These are phyloP conservation scores for Hipparchia sbordonii DNA, from an alignment of 2,888 invertebrate species.

Conservation along the genomic window DNA sequence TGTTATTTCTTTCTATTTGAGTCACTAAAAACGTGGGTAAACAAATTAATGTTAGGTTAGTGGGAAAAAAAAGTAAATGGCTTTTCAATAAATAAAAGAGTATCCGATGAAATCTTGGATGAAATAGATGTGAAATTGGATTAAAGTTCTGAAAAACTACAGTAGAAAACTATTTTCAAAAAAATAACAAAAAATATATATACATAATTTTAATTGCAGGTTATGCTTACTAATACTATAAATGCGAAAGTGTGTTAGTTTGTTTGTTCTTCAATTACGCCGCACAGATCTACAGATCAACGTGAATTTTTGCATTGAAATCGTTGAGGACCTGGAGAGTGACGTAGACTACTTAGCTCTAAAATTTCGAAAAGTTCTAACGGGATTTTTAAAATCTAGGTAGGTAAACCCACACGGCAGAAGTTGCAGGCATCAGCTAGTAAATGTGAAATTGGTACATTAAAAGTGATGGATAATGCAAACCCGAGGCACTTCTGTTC, in stretches of 20 bases:
- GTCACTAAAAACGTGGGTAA: slow-evolving; percentile 12
- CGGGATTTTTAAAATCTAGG: too few relatives aligned
- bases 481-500: not conserved
- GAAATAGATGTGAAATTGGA: not conserved
- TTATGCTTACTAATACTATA: too few relatives aligned
- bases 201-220: too few relatives aligned
- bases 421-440: too few relatives aligned
- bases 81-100: not conserved
- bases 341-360: too few relatives aligned
- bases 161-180: not conserved
- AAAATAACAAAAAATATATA: not conserved
- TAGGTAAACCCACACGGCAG: too few relatives aligned
- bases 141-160: not conserved
- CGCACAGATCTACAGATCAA: too few relatives aligned
- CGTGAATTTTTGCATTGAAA: too few relatives aligned
- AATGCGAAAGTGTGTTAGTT: too few relatives aligned
- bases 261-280: too few relatives aligned
- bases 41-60: slow-evolving; percentile 8
- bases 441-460: slow-evolving; percentile 4
- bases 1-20: slow-evolving; percentile 11
- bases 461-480: slow-evolving; percentile 10
- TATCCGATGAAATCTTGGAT: not conserved
- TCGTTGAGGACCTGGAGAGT: too few relatives aligned
- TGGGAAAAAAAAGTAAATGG: slow-evolving; percentile 8
- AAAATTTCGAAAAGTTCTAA: too few relatives aligned